phyloP scores from a whole-genome alignment of 2,797 vertebrate species.

The Poeciliopsis presidionis region DNA sequence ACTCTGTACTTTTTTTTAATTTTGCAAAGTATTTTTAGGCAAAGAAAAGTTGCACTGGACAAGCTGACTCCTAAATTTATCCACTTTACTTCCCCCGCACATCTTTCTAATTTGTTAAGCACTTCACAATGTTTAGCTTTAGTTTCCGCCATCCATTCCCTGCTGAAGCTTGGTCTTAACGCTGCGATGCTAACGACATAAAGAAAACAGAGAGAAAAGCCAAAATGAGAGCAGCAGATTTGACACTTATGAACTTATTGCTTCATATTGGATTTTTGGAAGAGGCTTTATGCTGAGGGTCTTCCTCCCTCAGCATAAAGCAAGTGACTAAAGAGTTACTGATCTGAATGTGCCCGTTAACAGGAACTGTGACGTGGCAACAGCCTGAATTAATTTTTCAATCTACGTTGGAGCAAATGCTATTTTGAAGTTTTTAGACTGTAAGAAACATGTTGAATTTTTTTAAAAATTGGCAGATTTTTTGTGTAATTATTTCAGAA shows the following conservation, averaged over 20 bases:
- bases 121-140: not conserved
- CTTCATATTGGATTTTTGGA: conserved; percentile 38
- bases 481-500: not conserved
- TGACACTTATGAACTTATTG: conserved; percentile 10
- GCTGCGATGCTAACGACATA: not conserved
- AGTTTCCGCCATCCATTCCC: not conserved
- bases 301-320: conserved; percentile 36
- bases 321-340: conserved; percentile 28
- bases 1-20: not conserved
- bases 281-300: conserved; percentile 1
- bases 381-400: conserved; percentile 38
- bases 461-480: conserved; percentile 4
- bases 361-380: conserved; percentile 32
- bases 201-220: not conserved
- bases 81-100: not conserved
- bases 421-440: conserved; percentile 29
- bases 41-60: not conserved
- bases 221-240: not conserved
- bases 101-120: not conserved
- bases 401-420: conserved; percentile 30
- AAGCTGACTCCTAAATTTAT: not conserved
- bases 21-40: not conserved
- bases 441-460: not conserved
- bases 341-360: conserved; percentile 57
- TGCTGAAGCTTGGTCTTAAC: not conserved